Evolutionary conservation across 2,113 vertebrate species (phyloP).

Genomic region (Tyrannus savana): DNA sequence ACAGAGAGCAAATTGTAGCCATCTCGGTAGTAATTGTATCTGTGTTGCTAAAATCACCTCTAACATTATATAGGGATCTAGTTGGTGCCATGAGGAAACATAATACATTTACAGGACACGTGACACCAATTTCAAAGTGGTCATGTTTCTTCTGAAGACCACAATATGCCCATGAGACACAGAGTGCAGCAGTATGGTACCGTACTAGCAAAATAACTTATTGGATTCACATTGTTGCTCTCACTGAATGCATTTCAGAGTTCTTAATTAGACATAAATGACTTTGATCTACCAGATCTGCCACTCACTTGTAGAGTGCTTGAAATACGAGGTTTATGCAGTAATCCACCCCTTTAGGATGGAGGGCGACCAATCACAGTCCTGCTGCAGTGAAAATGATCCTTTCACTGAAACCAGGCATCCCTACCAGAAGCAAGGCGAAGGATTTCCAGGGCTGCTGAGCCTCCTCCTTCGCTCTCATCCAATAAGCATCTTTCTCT

Average conservation of each 20-base stretch:
- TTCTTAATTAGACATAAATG: neutral
- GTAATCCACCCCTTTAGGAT: constrained; percentile 13
- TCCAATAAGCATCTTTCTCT: neutral
- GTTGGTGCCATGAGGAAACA: neutral
- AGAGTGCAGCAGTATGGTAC: neutral
- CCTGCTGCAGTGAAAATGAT: constrained; percentile 47
- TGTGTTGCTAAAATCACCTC: neutral
- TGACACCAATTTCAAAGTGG: neutral
- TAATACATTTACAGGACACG: neutral
- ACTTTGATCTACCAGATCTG: neutral
- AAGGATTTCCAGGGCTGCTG: neutral
- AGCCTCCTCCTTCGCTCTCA: neutral
- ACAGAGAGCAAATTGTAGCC: neutral
- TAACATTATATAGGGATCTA: neutral
- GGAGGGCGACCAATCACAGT: neutral
- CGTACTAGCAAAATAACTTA: neutral
- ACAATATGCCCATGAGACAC: neutral
- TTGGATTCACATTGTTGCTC: neutral
- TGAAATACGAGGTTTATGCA: neutral
- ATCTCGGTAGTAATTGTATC: neutral
- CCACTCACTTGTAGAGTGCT: neutral
- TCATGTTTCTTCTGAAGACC: neutral
- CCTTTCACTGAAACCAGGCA: neutral
- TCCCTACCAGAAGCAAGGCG: neutral
- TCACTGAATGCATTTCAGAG: neutral